Evolutionary conservation across 2,797 vertebrate species (phyloP), one percentile per base, ranked within the genome.

Genomic region (Xiphophorus birchmanni): DNA sequence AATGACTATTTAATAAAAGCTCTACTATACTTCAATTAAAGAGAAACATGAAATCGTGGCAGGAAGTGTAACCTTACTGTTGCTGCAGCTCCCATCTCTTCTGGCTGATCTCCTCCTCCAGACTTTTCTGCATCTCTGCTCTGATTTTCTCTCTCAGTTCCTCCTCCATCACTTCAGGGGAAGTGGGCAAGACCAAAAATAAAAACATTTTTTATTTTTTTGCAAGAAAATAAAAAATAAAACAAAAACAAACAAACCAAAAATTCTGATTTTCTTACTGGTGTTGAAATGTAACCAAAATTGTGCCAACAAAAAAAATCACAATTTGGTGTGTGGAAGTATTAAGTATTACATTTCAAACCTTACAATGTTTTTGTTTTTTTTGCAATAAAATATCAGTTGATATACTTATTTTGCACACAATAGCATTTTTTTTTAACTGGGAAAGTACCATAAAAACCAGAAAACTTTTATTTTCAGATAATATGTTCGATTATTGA

Each of bases 101-200:
- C 86, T 86, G 89, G 72, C 63, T 83, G 74, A 95, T 92, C 85
- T 95, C 94, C 65, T 94, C 91, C 81, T 91, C 86, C 83, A 95
- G 87, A 72, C 85, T 84, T 80, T 75, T 90, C 86, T 90, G 90
- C 73, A 95, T 84, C 85, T 95, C 92, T 18, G 87, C 92, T 83
- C 82, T 89, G 82, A 95, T 93, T 58, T 89, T 84, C 84, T 82
- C 84, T 82, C 88, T 93, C 87, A 95, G 42, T 10, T 91, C 80
- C 5, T 93, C 89, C 75, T 95, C 95, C 40, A 83, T 12, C 54
- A 88, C 92, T 84, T 88, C 82, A 84, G 82, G 81, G 80, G 85
- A 76, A 74, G 83, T 35, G 0, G 82, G 23, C 0, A 13, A 7
- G 1, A 50, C 88, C 89, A 73, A 42, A 50, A 17, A 13, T 26